These are phyloP conservation scores for Nomada fucata DNA, from an alignment of 2,888 invertebrate genomes.

Conservation along the genomic window DNA sequence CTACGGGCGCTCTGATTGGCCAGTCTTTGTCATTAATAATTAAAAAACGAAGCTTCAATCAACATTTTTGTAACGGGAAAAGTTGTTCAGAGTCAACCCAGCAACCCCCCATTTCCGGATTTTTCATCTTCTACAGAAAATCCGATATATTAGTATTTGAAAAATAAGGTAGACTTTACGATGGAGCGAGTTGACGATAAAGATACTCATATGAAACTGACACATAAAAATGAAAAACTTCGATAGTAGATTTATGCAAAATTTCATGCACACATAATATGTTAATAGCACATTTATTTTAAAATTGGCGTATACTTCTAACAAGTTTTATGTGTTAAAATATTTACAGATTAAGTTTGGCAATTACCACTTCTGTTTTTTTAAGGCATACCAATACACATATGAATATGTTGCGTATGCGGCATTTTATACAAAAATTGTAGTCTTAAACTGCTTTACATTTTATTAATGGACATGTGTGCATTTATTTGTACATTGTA, in stretches of 20 bases:
- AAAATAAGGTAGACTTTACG: conserved; percentile 31
- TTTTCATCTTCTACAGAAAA: too few relatives aligned
- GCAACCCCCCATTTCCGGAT: too few relatives aligned
- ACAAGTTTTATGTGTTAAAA: conserved; percentile 34
- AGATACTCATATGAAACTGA: conserved; percentile 58
- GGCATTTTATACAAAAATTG: conserved; percentile 17
- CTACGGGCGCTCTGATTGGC: too few relatives aligned
- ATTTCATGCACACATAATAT: conserved; percentile 14
- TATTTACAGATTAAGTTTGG: conserved; percentile 59
- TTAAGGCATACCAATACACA: conserved; percentile 59
- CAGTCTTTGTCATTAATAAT: too few relatives aligned
- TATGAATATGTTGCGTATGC: conserved; percentile 16
- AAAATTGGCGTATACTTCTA: conserved; percentile 17
- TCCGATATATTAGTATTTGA: conserved; percentile 24
- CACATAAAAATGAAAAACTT: conserved; percentile 35
- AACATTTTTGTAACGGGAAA: too few relatives aligned
- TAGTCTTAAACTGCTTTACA: background rate
- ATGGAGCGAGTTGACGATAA: conserved; percentile 70
- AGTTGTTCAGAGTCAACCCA: too few relatives aligned
- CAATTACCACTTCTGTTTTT: conserved; percentile 55
- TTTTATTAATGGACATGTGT: conserved; percentile 27
- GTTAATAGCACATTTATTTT: conserved; percentile 5
- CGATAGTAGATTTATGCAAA: conserved; percentile 25
- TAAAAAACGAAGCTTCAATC: too few relatives aligned
- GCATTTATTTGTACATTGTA: conserved; percentile 37